Conservation (phyloP, 2,113 vertebrate species). For the Rhinolophus ferrumequinum region DNA sequence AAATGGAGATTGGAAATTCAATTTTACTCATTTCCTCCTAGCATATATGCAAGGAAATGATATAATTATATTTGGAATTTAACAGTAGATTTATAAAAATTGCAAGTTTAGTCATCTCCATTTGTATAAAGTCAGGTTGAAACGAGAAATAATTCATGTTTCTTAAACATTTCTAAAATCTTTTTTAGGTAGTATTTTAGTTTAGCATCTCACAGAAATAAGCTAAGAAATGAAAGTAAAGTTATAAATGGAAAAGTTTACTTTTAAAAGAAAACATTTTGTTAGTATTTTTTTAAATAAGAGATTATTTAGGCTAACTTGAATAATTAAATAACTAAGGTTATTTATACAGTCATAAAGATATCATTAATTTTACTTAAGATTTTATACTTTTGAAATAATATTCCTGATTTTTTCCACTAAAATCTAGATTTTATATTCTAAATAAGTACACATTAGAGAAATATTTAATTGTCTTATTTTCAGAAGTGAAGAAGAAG, state of each 20-base stretch:
- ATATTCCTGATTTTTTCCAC: neutral
- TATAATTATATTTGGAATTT: slow-evolving; percentile 52
- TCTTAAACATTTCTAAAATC: neutral
- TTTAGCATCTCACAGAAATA: slow-evolving; percentile 26
- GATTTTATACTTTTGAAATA: slow-evolving; percentile 5
- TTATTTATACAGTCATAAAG: neutral
- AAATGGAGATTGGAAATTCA: slow-evolving; percentile 11
- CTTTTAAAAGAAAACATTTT: slow-evolving; percentile 20
- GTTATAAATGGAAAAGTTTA: slow-evolving; percentile 10
- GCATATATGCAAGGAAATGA: neutral
- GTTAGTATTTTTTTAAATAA: neutral
- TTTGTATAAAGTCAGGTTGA: slow-evolving; percentile 25
- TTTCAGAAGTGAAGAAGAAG: neutral
- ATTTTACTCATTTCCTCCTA: slow-evolving; percentile 22
- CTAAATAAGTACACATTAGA: neutral
- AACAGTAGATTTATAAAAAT: neutral
- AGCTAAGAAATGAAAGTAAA: neutral
- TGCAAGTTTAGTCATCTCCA: neutral
- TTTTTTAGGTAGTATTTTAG: neutral
- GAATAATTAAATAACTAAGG: neutral
- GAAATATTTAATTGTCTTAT: slow-evolving; percentile 13
- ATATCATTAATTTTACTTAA: neutral
- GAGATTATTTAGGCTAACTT: neutral
- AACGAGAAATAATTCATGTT: neutral
- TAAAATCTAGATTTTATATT: slow-evolving; percentile 1